Conservation (phyloP, 2,113 vertebrate species). For the Hippocampus zosterae region DNA sequence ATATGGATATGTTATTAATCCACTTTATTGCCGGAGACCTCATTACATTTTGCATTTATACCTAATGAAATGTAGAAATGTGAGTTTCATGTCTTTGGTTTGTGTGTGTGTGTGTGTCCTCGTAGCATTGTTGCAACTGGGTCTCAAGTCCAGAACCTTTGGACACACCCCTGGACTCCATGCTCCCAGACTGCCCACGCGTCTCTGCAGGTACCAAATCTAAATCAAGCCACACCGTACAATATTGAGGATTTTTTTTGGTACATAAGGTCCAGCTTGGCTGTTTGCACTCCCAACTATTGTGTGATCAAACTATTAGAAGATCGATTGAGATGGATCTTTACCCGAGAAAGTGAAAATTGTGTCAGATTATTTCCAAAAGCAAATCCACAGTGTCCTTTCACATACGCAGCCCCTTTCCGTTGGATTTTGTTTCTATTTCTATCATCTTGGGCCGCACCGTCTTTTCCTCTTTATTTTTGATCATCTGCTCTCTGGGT, state of each 20-base stretch:
- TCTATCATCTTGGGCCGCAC: slow-evolving; percentile 15
- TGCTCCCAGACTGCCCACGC: slow-evolving; percentile 91
- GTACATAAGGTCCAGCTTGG: neutral
- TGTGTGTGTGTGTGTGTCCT: slow-evolving; percentile 19
- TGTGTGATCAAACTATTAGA: slow-evolving; percentile 10
- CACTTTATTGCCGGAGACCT: too few relatives aligned
- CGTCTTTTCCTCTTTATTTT: slow-evolving; percentile 24
- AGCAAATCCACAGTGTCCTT: slow-evolving; percentile 26
- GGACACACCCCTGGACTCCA: slow-evolving; percentile 86
- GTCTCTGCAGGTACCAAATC: slow-evolving; percentile 90
- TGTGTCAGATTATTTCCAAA: slow-evolving; percentile 37
- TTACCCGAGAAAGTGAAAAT: slow-evolving; percentile 31
- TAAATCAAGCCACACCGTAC: neutral
- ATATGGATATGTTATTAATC: too few relatives aligned
- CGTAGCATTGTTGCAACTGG: slow-evolving; percentile 94
- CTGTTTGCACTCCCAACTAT: neutral
- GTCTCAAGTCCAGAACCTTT: slow-evolving; percentile 91
- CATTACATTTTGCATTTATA: too few relatives aligned
- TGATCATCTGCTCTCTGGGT: slow-evolving; percentile 40
- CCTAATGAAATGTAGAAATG: too few relatives aligned
- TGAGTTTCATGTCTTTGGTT: neutral
- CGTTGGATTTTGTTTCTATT: slow-evolving; percentile 37
- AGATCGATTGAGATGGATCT: slow-evolving; percentile 31
- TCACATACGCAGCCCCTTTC: slow-evolving; percentile 12
- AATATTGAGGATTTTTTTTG: neutral